These are phyloP conservation scores for Ectobius pallidus DNA, from an alignment of 2,888 invertebrate genomes.

Conservation along the genomic window DNA sequence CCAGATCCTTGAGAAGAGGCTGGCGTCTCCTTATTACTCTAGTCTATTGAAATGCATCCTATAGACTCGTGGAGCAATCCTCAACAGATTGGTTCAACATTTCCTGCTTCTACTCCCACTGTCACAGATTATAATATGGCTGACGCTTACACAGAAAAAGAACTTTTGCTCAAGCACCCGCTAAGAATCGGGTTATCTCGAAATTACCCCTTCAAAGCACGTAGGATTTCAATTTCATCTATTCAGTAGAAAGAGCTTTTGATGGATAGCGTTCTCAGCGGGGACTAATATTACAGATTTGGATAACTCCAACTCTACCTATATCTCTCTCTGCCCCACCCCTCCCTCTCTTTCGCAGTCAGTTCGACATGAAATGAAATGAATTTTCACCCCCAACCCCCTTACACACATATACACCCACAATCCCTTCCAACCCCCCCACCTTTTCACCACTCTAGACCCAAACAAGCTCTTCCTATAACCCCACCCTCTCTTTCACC, in stretches of 20 bases:
- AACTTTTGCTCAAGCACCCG: conserved; percentile 38
- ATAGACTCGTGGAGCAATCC: conserved; percentile 11
- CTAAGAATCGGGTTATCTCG: conserved; percentile 44
- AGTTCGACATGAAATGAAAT: conserved; percentile 44
- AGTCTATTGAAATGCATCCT: conserved; percentile 9
- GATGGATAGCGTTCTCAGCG: conserved; percentile 33
- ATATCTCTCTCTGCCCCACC: too few relatives aligned
- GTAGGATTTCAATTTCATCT: conserved; percentile 45
- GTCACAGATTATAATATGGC: conserved; percentile 36
- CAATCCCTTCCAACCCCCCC: not conserved
- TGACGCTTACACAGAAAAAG: conserved; percentile 35
- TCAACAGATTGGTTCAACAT: conserved; percentile 35
- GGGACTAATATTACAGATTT: conserved; percentile 43
- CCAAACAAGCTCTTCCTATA: conserved; percentile 28
- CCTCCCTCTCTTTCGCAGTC: conserved; percentile 17
- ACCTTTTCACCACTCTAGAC: conserved; percentile 13
- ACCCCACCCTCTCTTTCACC: not conserved
- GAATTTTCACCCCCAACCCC: conserved; percentile 39
- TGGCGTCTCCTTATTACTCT: not conserved
- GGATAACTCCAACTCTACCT: conserved; percentile 40
- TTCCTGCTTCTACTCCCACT: conserved; percentile 4
- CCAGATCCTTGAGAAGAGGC: not conserved
- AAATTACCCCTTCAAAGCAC: conserved; percentile 44
- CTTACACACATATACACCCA: conserved; percentile 2
- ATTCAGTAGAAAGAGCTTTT: conserved; percentile 43